These are phyloP conservation scores for Holcopasites calliopsidis DNA, from an alignment of 1,140 invertebrate species.

Conservation along the genomic window DNA sequence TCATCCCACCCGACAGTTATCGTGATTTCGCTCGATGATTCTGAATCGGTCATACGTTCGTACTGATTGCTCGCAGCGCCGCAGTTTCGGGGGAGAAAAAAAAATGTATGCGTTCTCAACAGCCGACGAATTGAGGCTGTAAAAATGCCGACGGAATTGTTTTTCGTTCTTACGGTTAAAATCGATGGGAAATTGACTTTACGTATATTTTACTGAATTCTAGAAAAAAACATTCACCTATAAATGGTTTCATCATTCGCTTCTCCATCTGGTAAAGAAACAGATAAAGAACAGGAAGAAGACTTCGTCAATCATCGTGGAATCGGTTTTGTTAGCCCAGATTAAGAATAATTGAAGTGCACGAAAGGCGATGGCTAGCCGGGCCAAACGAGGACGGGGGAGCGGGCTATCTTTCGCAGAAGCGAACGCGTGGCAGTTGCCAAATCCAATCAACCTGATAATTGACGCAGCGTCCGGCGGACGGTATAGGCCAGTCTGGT, in stretches of 20 bases:
- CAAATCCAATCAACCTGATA: conserved; percentile 41
- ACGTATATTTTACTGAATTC: no score
- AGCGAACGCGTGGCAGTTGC: conserved; percentile 3
- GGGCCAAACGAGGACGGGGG: not conserved
- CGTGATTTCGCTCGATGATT: not conserved
- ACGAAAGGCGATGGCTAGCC: not conserved
- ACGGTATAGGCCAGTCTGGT: not conserved
- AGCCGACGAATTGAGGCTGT: not conserved
- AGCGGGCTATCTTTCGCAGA: conserved; percentile 1
- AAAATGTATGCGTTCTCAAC: not conserved
- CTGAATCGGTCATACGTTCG: not conserved
- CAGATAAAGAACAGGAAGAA: no score
- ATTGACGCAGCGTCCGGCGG: conserved; percentile 22
- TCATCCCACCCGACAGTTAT: not conserved
- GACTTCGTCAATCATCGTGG: no score
- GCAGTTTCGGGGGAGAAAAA: not conserved
- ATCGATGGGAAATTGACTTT: no score
- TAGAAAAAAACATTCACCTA: no score
- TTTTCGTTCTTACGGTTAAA: no score
- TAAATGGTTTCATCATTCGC: no score
- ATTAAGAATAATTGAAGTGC: conserved; percentile 10
- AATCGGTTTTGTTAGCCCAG: conserved; percentile 7
- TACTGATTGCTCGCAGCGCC: not conserved
- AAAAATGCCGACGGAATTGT: not conserved
- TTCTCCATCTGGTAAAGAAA: no score